Evolutionary conservation across 2,797 vertebrate genomes (phyloP).

Genomic region (Gambelia wislizenii): DNA sequence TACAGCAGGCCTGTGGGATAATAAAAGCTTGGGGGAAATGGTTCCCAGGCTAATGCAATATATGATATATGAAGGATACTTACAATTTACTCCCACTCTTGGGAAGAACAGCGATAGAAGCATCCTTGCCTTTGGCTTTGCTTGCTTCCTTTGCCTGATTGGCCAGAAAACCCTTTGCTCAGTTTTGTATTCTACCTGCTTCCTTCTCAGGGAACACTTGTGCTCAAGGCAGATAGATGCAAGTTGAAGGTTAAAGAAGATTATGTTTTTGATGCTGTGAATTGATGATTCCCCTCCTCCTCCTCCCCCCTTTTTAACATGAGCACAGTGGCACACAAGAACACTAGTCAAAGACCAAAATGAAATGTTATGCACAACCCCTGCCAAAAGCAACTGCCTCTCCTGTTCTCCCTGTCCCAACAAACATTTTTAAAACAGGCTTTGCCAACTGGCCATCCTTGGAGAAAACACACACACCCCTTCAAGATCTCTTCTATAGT

Average conservation of each 20-base stretch:
- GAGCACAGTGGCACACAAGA: background rate
- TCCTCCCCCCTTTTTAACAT: background rate
- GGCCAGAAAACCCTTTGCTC: background rate
- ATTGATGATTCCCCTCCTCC: background rate
- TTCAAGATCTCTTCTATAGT: too few relatives aligned
- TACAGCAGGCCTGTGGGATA: background rate
- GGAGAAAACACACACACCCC: too few relatives aligned
- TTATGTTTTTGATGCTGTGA: background rate
- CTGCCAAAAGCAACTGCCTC: background rate
- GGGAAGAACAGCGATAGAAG: background rate
- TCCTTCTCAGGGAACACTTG: background rate
- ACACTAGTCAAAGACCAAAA: background rate
- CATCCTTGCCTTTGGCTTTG: background rate
- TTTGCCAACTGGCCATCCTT: too few relatives aligned
- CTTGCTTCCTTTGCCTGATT: background rate
- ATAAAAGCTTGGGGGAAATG: background rate
- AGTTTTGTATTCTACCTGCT: background rate
- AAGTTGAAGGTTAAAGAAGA: background rate
- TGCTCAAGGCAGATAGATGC: background rate
- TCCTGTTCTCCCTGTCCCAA: background rate
- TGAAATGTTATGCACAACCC: background rate
- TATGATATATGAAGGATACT: too few relatives aligned
- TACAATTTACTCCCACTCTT: too few relatives aligned
- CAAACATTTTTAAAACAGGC: too few relatives aligned
- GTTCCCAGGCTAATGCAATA: too few relatives aligned